Evolutionary conservation across 2,113 vertebrate species (phyloP).

Genomic region (Cinclus cinclus): DNA sequence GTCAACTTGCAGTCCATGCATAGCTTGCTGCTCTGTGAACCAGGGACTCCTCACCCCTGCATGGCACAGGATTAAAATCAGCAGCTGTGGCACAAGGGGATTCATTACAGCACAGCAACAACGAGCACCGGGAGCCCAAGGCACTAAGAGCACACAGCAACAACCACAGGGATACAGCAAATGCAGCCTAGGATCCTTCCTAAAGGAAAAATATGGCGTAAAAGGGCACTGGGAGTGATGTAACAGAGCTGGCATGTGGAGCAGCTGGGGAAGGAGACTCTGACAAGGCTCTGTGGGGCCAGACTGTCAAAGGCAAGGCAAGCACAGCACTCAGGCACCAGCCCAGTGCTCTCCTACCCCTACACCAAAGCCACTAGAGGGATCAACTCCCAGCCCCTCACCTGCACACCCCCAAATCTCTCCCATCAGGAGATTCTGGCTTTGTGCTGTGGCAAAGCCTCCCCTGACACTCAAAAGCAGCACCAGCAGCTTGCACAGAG

Average conservation of each 20-base stretch:
- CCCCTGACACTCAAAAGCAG: background rate
- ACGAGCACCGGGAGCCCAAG: background rate
- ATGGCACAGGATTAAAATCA: background rate
- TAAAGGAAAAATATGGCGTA: background rate
- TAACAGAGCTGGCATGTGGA: background rate
- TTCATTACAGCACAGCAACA: background rate
- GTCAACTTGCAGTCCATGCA: background rate
- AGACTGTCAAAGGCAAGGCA: fast-evolving
- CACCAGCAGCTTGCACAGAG: background rate
- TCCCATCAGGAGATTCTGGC: background rate
- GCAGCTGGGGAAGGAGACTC: background rate
- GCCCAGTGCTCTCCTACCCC: background rate
- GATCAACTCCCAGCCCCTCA: fast-evolving
- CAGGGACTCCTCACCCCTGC: background rate
- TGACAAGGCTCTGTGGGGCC: fast-evolving
- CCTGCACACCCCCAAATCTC: background rate
- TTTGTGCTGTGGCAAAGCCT: background rate
- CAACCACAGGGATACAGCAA: background rate
- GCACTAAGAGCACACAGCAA: background rate
- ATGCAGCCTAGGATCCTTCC: background rate
- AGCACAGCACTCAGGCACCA: background rate
- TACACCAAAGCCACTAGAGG: background rate
- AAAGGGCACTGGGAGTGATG: background rate
- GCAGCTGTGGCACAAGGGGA: background rate
- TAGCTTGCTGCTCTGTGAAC: background rate